phyloP scores from a whole-genome alignment of 92 coral and sea anemone species.

The Actinernus sp. region DNA sequence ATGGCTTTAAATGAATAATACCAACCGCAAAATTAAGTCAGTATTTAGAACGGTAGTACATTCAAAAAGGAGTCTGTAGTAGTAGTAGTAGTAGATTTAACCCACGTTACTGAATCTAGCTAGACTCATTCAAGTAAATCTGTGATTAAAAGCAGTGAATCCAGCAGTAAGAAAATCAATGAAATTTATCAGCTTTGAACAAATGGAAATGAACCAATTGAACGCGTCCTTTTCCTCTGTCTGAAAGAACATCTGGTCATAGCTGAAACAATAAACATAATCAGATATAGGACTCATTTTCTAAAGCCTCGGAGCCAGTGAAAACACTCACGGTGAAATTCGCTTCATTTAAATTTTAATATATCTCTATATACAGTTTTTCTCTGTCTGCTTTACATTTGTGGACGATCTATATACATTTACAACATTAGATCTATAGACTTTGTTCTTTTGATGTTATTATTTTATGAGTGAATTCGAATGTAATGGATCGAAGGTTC shows the following conservation, averaged over 20 bases:
- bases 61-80: too few species aligned
- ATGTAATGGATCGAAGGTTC: slow-evolving; percentile 48
- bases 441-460: slow-evolving; percentile 39
- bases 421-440: slow-evolving; percentile 62
- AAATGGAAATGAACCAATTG: slow-evolving; percentile 2
- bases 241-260: slow-evolving; percentile 69
- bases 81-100: too few species aligned
- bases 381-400: slow-evolving; percentile 31
- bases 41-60: neutral
- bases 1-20: too few species aligned
- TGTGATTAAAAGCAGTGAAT: too few species aligned
- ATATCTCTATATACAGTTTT: slow-evolving; percentile 66
- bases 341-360: slow-evolving; percentile 64
- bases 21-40: neutral
- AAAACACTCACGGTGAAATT: slow-evolving; percentile 35
- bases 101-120: neutral
- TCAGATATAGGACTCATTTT: slow-evolving; percentile 1
- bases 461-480: slow-evolving; percentile 42
- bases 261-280: slow-evolving; percentile 50
- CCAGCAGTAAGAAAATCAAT: neutral
- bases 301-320: neutral
- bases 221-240: slow-evolving; percentile 34
- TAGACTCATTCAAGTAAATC: neutral
- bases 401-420: slow-evolving; percentile 40
- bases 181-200: slow-evolving; percentile 15